Evolutionary conservation across 1,140 invertebrate species (phyloP).

Genomic region (Megathymus violae): DNA sequence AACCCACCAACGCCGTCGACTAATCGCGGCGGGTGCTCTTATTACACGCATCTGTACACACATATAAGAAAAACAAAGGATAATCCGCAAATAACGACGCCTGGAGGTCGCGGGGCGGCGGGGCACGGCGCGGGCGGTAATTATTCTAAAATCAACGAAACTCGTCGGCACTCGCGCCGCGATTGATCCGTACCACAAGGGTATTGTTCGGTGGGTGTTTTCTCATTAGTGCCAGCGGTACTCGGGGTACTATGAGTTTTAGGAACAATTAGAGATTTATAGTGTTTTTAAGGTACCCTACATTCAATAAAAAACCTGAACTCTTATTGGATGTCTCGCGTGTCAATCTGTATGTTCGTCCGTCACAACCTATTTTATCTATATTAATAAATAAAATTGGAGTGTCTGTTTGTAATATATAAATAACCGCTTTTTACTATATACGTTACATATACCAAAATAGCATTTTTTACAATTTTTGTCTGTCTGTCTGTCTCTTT

Average conservation of each 20-base stretch:
- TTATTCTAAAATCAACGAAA: constrained; percentile 28
- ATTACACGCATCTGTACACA: constrained; percentile 10
- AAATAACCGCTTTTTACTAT: too few species aligned
- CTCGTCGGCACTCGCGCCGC: constrained; percentile 11
- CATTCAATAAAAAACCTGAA: too few species aligned
- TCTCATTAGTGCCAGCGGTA: constrained; percentile 5
- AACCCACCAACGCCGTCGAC: background rate
- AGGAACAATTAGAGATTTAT: too few species aligned
- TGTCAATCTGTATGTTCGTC: too few species aligned
- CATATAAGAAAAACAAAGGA: constrained; percentile 30
- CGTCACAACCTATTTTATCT: too few species aligned
- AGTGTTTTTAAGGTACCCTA: background rate
- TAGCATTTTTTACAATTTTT: too few species aligned
- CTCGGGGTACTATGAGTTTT: background rate
- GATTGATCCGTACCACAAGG: constrained; percentile 11
- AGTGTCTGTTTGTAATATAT: too few species aligned
- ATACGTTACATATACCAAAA: too few species aligned
- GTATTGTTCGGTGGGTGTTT: constrained; percentile 7
- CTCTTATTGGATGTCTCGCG: too few species aligned
- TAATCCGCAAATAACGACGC: constrained; percentile 34
- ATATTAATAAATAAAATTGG: too few species aligned
- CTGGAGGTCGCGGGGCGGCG: background rate
- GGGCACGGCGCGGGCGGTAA: constrained; percentile 5
- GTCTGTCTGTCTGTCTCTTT: too few species aligned
- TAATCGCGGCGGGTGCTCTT: constrained; percentile 9